Evolutionary conservation across 30 jellyfish, hydroid and myxozoan genomes (phyloP).

Genomic region (Nemopilema nomurai): DNA sequence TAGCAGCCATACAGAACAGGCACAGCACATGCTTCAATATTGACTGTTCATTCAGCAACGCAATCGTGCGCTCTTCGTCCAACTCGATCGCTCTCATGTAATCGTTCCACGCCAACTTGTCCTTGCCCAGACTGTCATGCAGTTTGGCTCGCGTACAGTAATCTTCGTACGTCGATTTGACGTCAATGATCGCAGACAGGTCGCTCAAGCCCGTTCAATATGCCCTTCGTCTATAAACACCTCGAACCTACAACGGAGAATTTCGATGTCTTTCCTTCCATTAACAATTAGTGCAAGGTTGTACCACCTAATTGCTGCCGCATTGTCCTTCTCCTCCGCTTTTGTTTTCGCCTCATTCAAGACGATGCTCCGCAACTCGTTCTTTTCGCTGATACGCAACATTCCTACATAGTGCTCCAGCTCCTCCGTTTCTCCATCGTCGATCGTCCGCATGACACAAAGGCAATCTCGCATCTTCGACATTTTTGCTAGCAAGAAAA

Average conservation of each 20-base stretch:
- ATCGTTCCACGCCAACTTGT: conserved; percentile 76
- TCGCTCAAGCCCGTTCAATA: conserved; percentile 62
- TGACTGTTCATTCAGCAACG: conserved; percentile 51
- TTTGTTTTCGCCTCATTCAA: conserved; percentile 39
- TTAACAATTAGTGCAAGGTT: conserved; percentile 51
- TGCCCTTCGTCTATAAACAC: conserved; percentile 44
- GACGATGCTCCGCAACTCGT: conserved; percentile 29
- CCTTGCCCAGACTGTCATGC: conserved; percentile 55
- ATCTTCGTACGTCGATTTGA: conserved; percentile 51
- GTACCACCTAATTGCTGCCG: conserved; percentile 59
- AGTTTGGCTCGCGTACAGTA: conserved; percentile 67
- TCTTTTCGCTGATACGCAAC: conserved; percentile 51
- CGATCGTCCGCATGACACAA: conserved; percentile 6
- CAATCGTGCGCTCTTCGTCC: conserved; percentile 66
- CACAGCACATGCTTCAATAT: conserved; percentile 49
- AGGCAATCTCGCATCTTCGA: conserved; percentile 43
- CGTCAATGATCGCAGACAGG: conserved; percentile 39
- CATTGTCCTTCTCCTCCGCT: conserved; percentile 40
- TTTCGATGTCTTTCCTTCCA: conserved; percentile 45
- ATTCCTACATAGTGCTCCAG: conserved; percentile 16
- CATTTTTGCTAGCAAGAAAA: conserved; percentile 19
- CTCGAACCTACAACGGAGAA: conserved; percentile 58
- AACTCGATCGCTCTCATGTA: conserved; percentile 66
- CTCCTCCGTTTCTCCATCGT: conserved; percentile 14
- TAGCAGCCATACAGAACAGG: conserved; percentile 73